These are phyloP conservation scores for Eustalomyia histrio DNA, from an alignment of 2,888 invertebrate genomes.

Conservation along the genomic window DNA sequence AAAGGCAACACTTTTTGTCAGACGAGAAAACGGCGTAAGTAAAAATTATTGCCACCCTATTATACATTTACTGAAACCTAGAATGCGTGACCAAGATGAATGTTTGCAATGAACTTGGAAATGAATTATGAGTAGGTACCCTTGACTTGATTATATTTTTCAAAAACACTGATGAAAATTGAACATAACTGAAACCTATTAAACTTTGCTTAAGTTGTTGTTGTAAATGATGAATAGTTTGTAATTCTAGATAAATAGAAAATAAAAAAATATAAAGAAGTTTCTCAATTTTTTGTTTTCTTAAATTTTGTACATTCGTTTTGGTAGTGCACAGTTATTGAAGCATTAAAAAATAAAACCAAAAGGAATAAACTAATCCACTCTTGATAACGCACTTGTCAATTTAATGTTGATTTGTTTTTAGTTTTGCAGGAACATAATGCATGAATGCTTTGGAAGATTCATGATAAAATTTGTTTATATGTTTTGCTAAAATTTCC, in stretches of 20 bases:
- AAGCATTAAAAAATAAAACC: conserved; percentile 22
- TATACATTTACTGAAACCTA: conserved; percentile 3
- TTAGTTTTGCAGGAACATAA: conserved; percentile 23
- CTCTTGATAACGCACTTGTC: conserved; percentile 45
- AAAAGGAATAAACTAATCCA: conserved; percentile 14
- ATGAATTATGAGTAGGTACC: conserved; percentile 68
- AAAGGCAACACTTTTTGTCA: too few species aligned
- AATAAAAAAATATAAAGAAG: background rate
- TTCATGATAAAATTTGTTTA: conserved; percentile 37
- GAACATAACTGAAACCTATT: conserved; percentile 17
- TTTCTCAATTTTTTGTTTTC: too few species aligned
- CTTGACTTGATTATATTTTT: conserved; percentile 45
- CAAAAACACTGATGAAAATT: conserved; percentile 2
- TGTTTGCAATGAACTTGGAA: conserved; percentile 70
- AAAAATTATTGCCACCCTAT: background rate
- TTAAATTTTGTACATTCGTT: background rate
- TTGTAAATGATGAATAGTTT: conserved; percentile 42
- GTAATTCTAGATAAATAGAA: background rate
- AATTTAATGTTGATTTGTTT: background rate
- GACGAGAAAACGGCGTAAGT: too few species aligned
- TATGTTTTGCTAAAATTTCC: conserved; percentile 38
- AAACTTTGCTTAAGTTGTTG: conserved; percentile 26
- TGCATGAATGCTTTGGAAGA: conserved; percentile 30
- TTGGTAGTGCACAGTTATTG: conserved; percentile 1
- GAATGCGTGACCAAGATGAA: conserved; percentile 66